These are phyloP conservation scores for Pissodes strobi DNA, from an alignment of 1,140 invertebrate genomes.

Conservation along the genomic window DNA sequence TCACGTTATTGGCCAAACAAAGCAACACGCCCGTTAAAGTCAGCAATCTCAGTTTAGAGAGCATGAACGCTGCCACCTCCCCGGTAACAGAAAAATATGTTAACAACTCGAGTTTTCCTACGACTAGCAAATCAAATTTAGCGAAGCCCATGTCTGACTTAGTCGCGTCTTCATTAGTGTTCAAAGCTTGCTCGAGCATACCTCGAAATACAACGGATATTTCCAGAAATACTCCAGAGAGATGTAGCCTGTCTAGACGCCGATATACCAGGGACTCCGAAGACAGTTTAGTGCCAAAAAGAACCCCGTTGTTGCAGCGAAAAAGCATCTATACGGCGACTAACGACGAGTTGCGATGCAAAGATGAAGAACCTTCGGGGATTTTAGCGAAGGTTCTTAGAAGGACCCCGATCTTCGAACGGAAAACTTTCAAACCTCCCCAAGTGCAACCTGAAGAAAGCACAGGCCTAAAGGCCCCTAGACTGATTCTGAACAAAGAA, in stretches of 20 bases:
- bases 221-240: conserved; percentile 6
- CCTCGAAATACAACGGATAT: background rate
- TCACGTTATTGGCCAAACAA: conserved; percentile 13
- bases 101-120: conserved; percentile 3
- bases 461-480: background rate
- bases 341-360: background rate
- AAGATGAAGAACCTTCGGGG: conserved; percentile 20
- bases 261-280: conserved; percentile 32
- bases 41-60: conserved; percentile 42
- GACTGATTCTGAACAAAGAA: background rate
- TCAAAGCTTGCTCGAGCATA: conserved; percentile 2
- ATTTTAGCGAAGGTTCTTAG: conserved; percentile 31
- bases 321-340: background rate
- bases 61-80: conserved; percentile 37
- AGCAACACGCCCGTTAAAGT: conserved; percentile 24
- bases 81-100: conserved; percentile 49
- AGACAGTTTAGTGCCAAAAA: conserved; percentile 11
- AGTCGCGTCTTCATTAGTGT: conserved; percentile 42
- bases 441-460: background rate
- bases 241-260: conserved; percentile 19
- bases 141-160: conserved; percentile 38
- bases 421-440: conserved; percentile 17
- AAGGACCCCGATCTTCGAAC: conserved; percentile 40
- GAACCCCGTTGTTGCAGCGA: conserved; percentile 30
- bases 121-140: conserved; percentile 1